Percentiles rank a stretch among this genome's conserved stretches.
These are phyloP conservation scores for Catharus ustulatus DNA, from an alignment of 2,797 vertebrate genomes.

Conservation along the genomic window DNA sequence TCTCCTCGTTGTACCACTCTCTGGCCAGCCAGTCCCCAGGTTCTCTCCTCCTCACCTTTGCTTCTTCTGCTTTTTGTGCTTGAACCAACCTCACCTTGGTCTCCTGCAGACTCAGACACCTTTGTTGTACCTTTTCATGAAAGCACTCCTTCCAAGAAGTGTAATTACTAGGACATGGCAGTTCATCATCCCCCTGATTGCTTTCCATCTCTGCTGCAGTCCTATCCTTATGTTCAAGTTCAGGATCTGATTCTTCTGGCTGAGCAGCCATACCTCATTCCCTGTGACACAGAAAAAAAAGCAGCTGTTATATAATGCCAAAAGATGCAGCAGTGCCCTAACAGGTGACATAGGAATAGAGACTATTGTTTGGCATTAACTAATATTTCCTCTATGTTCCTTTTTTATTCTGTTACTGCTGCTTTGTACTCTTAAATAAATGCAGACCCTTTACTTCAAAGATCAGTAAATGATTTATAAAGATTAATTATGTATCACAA, in stretches of 20 bases:
- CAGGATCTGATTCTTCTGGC: background rate
- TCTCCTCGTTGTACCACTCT: conserved; percentile 75
- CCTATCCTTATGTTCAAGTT: background rate
- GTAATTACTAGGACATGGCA: background rate
- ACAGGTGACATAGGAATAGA: background rate
- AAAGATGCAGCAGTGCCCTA: background rate
- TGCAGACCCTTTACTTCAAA: conserved; percentile 31
- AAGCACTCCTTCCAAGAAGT: conserved; percentile 67
- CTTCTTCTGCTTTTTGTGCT: conserved; percentile 49
- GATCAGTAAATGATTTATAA: conserved; percentile 63
- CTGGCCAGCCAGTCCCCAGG: conserved; percentile 62
- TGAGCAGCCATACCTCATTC: conserved; percentile 22
- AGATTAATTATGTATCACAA: conserved; percentile 66
- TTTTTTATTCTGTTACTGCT: conserved; percentile 14
- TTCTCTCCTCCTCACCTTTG: conserved; percentile 49
- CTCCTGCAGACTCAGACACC: conserved; percentile 70
- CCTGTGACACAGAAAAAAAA: conserved; percentile 17
- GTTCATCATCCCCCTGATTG: background rate
- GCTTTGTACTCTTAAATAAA: conserved; percentile 38
- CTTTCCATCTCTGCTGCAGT: background rate
- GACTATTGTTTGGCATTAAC: background rate
- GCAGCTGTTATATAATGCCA: background rate
- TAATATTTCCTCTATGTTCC: background rate
- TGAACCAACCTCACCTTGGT: conserved; percentile 37
- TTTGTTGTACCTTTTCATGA: conserved; percentile 69